Base-by-base conservation (phyloP, 2,888 invertebrate species). In the Cyclophora albipunctata region DNA sequence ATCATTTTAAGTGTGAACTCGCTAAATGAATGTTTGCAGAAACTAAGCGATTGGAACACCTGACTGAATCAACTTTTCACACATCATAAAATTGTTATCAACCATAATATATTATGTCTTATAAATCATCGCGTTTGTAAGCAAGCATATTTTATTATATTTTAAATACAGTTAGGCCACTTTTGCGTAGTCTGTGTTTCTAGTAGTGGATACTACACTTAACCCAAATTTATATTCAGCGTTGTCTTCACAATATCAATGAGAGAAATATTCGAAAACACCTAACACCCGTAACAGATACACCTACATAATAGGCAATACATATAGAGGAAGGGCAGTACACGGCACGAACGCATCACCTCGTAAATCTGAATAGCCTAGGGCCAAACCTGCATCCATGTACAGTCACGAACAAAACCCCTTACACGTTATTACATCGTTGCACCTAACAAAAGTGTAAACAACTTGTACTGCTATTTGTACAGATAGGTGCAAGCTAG, bases 351-450 rank as follows among this genome's bases (percentile, higher is more conserved):
- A 71, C 73, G 72, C 69, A 74, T 77, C 77, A 80, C 76, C 73
- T 78, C 81, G 70, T 81, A 80, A 81, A 81, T 81, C 75, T 75
- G 74, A 66, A 64, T 67, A 64, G 74, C 75, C 73, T 59, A 66
- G 63, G 75, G 78, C 76, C 62, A 62, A 67, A 50, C 52, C 45
- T 51, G 51, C 42, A 47, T 58, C 51, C 52, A 48, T 47, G 50
- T 45, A 51, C 50, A 49, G 45, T 3, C 40, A 41, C 37, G 48
- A 51, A 34, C 34, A 20, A 44, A 54, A 49, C 40, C 48, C n/a
- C 45, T 34, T 40, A 42, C 41, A 48, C 34, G 40, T 40, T 40
- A 45, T 40, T 46, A 34, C 40, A 42, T 5, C 34, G 42, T 47
- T 45, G 34, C 34, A 37, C 37, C 33, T 43, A 33, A 6, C 34